phyloP scores from a whole-genome alignment of 2,888 invertebrate species.

The Baccha elongata region DNA sequence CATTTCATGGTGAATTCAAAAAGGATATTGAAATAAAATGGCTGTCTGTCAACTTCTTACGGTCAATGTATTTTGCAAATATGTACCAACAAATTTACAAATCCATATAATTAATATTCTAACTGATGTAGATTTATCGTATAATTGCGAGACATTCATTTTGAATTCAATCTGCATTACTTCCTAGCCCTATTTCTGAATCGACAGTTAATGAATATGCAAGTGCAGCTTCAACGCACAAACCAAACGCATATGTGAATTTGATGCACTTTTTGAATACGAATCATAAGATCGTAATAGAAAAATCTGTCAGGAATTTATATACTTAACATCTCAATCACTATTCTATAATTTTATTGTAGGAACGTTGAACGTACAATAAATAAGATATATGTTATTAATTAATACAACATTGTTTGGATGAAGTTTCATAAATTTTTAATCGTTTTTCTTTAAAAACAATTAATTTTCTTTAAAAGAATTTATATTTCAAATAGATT shows the following conservation, averaged over 20 bases:
- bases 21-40: too few species aligned
- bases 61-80: too few species aligned
- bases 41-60: too few species aligned
- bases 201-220: slow-evolving; percentile 20
- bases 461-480: slow-evolving; percentile 19
- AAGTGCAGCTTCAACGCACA: not conserved
- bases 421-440: not conserved
- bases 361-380: too few species aligned
- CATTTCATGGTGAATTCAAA: too few species aligned
- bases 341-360: too few species aligned
- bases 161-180: not conserved
- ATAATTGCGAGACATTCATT: too few species aligned
- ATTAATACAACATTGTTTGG: not conserved
- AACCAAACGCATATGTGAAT: slow-evolving; percentile 10
- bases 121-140: too few species aligned
- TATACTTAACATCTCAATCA: slow-evolving; percentile 12
- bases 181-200: slow-evolving; percentile 30
- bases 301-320: slow-evolving; percentile 7
- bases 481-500: not conserved
- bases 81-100: too few species aligned
- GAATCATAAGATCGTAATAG: slow-evolving; percentile 14
- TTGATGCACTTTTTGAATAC: slow-evolving; percentile 21
- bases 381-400: too few species aligned
- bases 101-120: too few species aligned
- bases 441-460: not conserved